phyloP scores from a whole-genome alignment of 2,113 vertebrate species.

The Equus przewalskii region DNA sequence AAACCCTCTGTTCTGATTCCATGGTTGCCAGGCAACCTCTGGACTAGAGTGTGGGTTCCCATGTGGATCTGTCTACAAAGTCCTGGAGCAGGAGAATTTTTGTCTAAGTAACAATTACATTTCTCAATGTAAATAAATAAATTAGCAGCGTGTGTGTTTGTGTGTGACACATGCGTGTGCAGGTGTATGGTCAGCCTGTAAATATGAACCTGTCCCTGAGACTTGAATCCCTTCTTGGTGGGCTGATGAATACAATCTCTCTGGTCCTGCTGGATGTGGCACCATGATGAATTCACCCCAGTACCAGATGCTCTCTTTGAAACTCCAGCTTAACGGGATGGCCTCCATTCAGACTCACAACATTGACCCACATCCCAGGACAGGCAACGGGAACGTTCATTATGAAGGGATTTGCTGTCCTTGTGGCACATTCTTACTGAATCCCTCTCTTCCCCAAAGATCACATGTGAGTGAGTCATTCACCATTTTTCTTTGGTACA shows the following conservation, averaged over 20 bases:
- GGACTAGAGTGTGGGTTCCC: background rate
- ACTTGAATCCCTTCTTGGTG: background rate
- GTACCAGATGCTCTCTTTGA: background rate
- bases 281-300: background rate
- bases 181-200: background rate
- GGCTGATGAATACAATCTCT: background rate
- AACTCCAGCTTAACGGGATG: background rate
- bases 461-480: conserved; percentile 73
- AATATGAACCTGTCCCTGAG: background rate
- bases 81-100: background rate
- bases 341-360: background rate
- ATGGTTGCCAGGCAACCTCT: background rate
- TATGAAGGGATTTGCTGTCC: background rate
- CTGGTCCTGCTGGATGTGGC: background rate
- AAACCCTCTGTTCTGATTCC: background rate
- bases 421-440: background rate
- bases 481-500: conserved; percentile 36
- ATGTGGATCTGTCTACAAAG: background rate
- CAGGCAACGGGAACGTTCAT: background rate
- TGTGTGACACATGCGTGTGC: background rate
- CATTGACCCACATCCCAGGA: background rate
- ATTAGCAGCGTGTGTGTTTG: background rate
- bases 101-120: background rate
- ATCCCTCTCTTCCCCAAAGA: conserved; percentile 7
- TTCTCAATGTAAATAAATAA: conserved; percentile 19